phyloP scores from a whole-genome alignment of 2,113 vertebrate genomes.

The Cyanoliseus patagonus region DNA sequence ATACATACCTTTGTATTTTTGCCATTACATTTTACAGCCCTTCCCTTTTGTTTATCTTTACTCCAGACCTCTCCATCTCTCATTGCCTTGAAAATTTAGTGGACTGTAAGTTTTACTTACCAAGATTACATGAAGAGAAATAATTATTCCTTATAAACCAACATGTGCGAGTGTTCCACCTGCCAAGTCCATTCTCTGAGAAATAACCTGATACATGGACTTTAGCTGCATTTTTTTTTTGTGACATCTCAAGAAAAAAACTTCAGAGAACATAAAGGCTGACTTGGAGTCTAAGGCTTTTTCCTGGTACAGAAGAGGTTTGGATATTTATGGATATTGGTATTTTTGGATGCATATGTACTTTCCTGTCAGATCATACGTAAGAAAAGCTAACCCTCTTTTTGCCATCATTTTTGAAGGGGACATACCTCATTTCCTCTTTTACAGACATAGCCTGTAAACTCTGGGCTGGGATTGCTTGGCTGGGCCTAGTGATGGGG shows the following conservation, averaged over 20 bases:
- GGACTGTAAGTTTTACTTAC: neutral
- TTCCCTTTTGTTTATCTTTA: neutral
- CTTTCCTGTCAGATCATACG: neutral
- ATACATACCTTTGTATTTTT: neutral
- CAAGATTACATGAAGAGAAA: neutral
- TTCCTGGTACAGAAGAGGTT: neutral
- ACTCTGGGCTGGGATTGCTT: neutral
- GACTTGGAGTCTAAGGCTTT: neutral
- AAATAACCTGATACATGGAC: neutral
- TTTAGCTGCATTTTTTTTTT: neutral
- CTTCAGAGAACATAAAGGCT: neutral
- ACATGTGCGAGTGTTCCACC: neutral
- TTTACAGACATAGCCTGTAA: neutral
- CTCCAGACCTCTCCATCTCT: neutral
- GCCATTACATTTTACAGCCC: fast-evolving
- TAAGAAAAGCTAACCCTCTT: neutral
- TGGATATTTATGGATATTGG: neutral
- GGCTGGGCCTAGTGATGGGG: neutral
- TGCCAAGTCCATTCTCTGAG: neutral
- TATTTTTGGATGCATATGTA: neutral
- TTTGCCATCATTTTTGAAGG: neutral
- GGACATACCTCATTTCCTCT: neutral
- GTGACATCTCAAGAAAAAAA: neutral
- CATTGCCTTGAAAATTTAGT: neutral
- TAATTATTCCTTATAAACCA: neutral